A percentile compares a stretch with the other conserved stretches of the same genome.
These are phyloP conservation scores for Crocodylus rhombifer DNA, from an alignment of 2,797 vertebrate genomes.

Conservation along the genomic window DNA sequence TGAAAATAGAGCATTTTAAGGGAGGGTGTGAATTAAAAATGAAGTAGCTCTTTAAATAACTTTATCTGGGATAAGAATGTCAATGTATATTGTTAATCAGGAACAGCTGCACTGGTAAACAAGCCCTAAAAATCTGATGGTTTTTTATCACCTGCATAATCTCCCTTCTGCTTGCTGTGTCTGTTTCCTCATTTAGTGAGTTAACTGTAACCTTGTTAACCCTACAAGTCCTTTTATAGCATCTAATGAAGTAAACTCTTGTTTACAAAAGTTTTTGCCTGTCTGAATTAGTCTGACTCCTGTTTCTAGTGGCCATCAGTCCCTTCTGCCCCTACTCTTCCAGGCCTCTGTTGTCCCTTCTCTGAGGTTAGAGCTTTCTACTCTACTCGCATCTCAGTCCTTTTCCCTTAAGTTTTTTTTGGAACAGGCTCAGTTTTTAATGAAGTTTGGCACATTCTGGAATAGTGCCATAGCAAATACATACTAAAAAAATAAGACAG, in stretches of 20 bases:
- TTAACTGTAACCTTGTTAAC: neutral
- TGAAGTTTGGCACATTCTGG: neutral
- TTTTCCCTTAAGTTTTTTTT: slow-evolving; percentile 9
- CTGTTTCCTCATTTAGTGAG: neutral
- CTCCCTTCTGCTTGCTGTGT: neutral
- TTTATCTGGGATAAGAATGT: neutral
- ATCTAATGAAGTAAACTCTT: too few relatives aligned
- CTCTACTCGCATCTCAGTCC: neutral
- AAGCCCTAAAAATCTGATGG: neutral
- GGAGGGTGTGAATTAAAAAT: neutral
- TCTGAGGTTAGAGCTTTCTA: neutral
- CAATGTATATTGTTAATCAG: neutral
- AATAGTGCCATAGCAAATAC: fast-evolving
- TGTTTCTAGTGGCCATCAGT: neutral
- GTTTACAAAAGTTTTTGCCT: too few relatives aligned
- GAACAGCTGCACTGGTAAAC: neutral
- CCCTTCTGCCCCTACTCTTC: neutral
- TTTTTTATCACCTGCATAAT: neutral
- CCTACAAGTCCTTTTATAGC: too few relatives aligned
- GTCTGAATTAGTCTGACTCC: neutral
- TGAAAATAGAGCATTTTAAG: neutral
- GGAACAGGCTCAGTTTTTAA: neutral
- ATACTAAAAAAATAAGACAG: neutral
- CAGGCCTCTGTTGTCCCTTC: neutral
- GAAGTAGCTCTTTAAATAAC: neutral